Base-by-base conservation (phyloP, 2,888 invertebrate genomes). In the Pseudococcus viburni region DNA sequence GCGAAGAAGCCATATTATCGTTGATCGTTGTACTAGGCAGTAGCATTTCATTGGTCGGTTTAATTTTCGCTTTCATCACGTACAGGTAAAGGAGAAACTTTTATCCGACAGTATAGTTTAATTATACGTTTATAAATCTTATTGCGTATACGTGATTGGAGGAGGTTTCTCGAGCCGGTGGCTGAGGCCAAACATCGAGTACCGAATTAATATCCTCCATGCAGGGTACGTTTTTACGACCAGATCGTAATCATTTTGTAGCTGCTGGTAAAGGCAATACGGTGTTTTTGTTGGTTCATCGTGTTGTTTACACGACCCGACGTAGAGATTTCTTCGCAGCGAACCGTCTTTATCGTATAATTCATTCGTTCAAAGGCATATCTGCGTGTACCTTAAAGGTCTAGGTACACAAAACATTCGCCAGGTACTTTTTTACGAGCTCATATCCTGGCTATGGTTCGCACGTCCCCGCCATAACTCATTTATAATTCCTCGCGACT, bases 31-130 rank as follows among this genome's bases (percentile, higher is more conserved):
- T 95, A 11, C 92, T 95, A 15, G 94, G 94, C 55, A 94, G 94
- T 90, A 94, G 94, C 90, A 92, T 94, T 83, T 94, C 94, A 55
- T 92, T 94, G 88, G 94, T 94, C 51, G 94, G 94, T 26, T 92
- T 94, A 77, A 94, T 94, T 84, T 94, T 94, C 91, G 94, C 94
- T 89, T 94, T 94, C 92, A 94, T 94, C 90, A 94, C 94, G 2
- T 94, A 94, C 92, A 94, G 94, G 94, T 94, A 91, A 86, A 80
- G 33, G 12, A 73, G 19, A 73, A 59, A 5, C 9, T 59, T 59
- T 33, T 73, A 33, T 73, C 11, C 26, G 0, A 73, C 12, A 22
- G 64, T 12, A 51, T 17, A 51, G 12, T 22, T 73, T 73, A 73
- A 73, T 73, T 73, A 73, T 33, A 33, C 33, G 15, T 73, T 73